phyloP scores from a whole-genome alignment of 2,888 invertebrate species.

The Oligia latruncula region DNA sequence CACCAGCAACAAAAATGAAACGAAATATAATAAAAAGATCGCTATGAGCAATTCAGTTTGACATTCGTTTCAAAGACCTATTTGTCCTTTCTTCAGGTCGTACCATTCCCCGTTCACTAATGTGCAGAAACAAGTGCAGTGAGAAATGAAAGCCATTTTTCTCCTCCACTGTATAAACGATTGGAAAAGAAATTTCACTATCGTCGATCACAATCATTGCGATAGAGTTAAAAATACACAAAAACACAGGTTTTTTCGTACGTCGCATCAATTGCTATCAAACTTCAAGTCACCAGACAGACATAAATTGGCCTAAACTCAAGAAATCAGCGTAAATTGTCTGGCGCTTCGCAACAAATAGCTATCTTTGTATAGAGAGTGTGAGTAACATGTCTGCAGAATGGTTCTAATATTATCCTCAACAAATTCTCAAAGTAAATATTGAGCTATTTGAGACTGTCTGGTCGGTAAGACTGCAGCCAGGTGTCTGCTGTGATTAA shows the following conservation, averaged over 20 bases:
- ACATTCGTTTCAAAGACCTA: not conserved
- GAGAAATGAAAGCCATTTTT: not conserved
- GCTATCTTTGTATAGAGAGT: conserved; percentile 2
- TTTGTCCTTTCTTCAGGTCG: not conserved
- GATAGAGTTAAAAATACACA: not conserved
- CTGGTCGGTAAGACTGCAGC: conserved; percentile 41
- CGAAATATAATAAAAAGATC: not conserved
- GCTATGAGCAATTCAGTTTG: not conserved
- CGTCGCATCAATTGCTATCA: conserved; percentile 35
- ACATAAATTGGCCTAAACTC: conserved; percentile 52
- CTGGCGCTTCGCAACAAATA: conserved; percentile 31
- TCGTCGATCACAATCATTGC: not conserved
- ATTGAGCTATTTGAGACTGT: conserved; percentile 38
- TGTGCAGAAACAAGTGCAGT: not conserved
- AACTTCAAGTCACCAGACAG: conserved; percentile 28
- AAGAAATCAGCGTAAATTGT: conserved; percentile 52
- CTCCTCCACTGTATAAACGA: not conserved
- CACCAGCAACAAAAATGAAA: not conserved
- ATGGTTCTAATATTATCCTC: conserved; percentile 35
- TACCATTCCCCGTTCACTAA: not conserved
- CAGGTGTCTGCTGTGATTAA: conserved; percentile 50
- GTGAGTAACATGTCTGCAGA: conserved; percentile 11
- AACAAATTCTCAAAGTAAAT: conserved; percentile 48
- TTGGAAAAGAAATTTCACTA: not conserved
- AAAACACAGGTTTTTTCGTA: conserved; percentile 16